Evolutionary conservation across 2,888 invertebrate species (phyloP).

Genomic region (Tricholauxania praeusta): DNA sequence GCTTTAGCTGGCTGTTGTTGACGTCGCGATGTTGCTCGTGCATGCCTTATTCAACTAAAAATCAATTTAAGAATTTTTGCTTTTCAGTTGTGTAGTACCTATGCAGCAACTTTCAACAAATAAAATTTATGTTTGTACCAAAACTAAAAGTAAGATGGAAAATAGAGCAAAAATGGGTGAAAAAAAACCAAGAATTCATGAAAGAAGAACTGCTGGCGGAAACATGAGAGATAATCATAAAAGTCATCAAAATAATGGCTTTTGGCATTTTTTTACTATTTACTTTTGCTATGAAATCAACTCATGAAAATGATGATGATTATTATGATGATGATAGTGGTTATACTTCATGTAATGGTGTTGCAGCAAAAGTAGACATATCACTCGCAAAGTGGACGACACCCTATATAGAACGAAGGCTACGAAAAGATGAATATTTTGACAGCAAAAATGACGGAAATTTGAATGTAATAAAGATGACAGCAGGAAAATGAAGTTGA

Average conservation of each 20-base stretch:
- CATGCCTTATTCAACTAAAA: not conserved
- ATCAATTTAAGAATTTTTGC: not conserved
- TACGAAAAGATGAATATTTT: not conserved
- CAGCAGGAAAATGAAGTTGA: not conserved
- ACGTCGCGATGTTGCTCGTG: too few species aligned
- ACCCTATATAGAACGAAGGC: not conserved
- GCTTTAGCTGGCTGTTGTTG: too few species aligned
- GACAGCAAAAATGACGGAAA: not conserved
- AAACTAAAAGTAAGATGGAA: too few species aligned
- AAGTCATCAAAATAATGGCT: slow-evolving; percentile 9
- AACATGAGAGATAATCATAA: slow-evolving; percentile 9
- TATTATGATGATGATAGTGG: not conserved
- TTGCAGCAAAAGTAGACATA: not conserved
- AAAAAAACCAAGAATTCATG: not conserved
- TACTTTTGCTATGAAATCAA: not conserved
- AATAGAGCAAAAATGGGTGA: not conserved
- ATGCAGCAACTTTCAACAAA: not conserved
- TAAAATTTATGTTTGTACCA: too few species aligned
- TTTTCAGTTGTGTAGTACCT: not conserved
- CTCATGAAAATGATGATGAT: not conserved
- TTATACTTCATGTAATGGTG: not conserved
- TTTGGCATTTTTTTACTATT: not conserved
- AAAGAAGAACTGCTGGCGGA: not conserved
- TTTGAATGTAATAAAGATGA: not conserved
- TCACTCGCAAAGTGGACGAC: not conserved